A percentile compares a stretch with the other conserved stretches of the same genome.
Evolutionary conservation across 2,888 invertebrate genomes (phyloP).

Genomic region (Rhingia rostrata): DNA sequence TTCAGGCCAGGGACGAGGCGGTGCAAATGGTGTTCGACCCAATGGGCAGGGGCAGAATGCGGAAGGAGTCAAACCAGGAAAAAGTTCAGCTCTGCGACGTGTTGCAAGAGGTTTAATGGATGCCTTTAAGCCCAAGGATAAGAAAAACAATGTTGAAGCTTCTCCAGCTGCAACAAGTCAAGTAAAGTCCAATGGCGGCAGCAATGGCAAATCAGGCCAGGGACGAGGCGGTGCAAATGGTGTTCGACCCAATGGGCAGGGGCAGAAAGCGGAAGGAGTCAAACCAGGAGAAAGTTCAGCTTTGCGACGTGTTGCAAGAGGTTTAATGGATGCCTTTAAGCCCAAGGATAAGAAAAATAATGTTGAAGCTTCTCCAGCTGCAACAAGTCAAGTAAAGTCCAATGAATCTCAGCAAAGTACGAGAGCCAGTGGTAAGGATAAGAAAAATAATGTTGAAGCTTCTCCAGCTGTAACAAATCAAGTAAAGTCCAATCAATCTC

Average conservation of each 20-base stretch:
- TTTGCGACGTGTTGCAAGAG: too few relatives aligned
- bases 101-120: too few relatives aligned
- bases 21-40: conserved; percentile 2
- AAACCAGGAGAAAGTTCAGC: not conserved
- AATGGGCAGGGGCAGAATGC: not conserved
- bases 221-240: not conserved
- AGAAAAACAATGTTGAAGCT: not conserved
- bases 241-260: not conserved
- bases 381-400: not conserved
- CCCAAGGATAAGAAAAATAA: not conserved
- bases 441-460: too few relatives aligned
- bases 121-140: too few relatives aligned
- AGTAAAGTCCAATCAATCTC: too few relatives aligned
- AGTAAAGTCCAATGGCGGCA: not conserved
- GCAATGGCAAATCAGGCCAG: not conserved
- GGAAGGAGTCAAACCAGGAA: not conserved
- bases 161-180: not conserved
- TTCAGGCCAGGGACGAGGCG: conserved; percentile 5
- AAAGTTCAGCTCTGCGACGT: too few relatives aligned
- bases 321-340: too few relatives aligned
- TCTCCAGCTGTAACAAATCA: too few relatives aligned
- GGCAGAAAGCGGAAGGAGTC: not conserved
- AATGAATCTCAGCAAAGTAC: not conserved
- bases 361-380: not conserved
- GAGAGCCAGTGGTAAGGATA: not conserved